Conservation (phyloP, 2,797 vertebrate species). For the Thaleichthys pacificus region DNA sequence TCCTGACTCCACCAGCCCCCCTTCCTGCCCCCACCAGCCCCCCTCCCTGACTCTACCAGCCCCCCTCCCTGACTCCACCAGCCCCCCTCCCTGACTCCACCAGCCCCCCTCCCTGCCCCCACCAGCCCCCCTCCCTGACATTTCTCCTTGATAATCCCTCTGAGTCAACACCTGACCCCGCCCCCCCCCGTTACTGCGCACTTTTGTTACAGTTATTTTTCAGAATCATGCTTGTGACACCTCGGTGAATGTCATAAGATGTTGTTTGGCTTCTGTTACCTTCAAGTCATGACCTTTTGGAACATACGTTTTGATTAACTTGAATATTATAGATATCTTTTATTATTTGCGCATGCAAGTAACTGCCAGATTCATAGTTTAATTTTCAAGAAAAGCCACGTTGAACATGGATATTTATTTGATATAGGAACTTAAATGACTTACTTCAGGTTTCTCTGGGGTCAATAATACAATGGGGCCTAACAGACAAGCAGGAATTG, state of each 20-base stretch:
- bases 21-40: too few relatives aligned
- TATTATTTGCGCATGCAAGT: slow-evolving; percentile 44
- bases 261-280: slow-evolving; percentile 18
- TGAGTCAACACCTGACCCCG: slow-evolving; percentile 5
- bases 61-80: slow-evolving; percentile 24
- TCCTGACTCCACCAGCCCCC: not conserved
- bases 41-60: not conserved
- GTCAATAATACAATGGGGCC: slow-evolving; percentile 32
- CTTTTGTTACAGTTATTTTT: slow-evolving; percentile 46
- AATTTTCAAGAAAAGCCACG: slow-evolving; percentile 26
- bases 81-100: not conserved
- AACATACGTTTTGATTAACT: slow-evolving; percentile 31
- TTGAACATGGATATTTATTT: slow-evolving; percentile 60
- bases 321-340: slow-evolving; percentile 38
- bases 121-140: not conserved
- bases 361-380: slow-evolving; percentile 23
- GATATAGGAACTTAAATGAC: slow-evolving; percentile 14
- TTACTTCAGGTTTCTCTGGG: slow-evolving; percentile 19
- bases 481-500: slow-evolving; percentile 3
- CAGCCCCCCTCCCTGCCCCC: too few relatives aligned
- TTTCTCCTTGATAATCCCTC: not conserved
- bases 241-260: slow-evolving; percentile 3
- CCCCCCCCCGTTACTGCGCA: slow-evolving; percentile 53
- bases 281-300: slow-evolving; percentile 33
- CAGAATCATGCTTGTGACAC: slow-evolving; percentile 28